Evolutionary conservation across 2,797 vertebrate species (phyloP), one percentile per base, ranked within the genome.

Genomic region (Bradypodion pumilum): DNA sequence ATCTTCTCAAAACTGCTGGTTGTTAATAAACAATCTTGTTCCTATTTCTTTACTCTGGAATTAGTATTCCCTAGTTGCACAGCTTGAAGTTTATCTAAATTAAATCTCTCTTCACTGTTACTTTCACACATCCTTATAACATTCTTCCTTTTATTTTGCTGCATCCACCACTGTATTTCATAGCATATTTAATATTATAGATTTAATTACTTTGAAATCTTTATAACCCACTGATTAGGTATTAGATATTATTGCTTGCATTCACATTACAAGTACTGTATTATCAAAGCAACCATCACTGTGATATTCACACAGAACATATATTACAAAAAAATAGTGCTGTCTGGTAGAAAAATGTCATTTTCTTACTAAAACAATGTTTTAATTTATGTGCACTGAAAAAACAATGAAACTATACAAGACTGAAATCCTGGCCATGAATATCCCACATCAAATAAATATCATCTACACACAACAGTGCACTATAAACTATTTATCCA

Each of bases 71-170:
- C 44, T 84, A 81, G 89, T 74, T 87, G 87, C 91, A 91, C 85
- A 90, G 90, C 83, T 88, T 68, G 72, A 82, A 87, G 89, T 88
- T 91, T 93, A 93, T 93, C 92, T 94, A 94, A 94, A 93, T 94
- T 93, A 94, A 94, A 94, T 94, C 90, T 93, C 87, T 87, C 82
- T 86, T 89, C 80, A 84, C 72, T 88, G 89, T 91, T 93, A 87
- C 90, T 91, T 94, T 86, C 90, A 91, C 85, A 90, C 87, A 80
- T 81, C 81, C 86, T 80, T 81, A 84, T 87, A 89, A 87, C 62
- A 88, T 86, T 86, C 56, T 87, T 79, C 85, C 78, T 88, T 74
- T 83, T 68, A 37, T 65, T 70, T 0, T 59, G 80, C 82, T 70
- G 60, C n/a, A 74, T 32, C 25, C 42, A 84, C 46, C 85, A 90